A percentile compares a stretch with the other conserved stretches of the same genome.
Conservation (phyloP, 2,797 vertebrate genomes). For the Cheirogaleus major region DNA sequence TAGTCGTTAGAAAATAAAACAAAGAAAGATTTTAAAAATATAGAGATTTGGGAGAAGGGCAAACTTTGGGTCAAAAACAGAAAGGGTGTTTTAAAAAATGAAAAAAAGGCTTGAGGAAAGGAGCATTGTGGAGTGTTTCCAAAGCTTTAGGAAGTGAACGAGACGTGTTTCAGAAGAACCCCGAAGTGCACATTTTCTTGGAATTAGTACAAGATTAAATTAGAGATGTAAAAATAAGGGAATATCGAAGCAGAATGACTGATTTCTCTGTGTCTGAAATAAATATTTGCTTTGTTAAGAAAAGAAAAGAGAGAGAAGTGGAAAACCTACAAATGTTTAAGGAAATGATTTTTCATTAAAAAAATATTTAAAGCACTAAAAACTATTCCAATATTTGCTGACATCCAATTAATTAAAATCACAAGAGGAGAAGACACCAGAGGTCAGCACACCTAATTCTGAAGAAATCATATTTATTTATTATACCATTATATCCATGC, state of each 20-base stretch:
- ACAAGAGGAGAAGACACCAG: not conserved
- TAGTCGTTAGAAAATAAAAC: not conserved
- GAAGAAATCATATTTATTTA: conserved; percentile 25
- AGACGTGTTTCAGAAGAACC: conserved; percentile 55
- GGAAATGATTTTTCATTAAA: not conserved
- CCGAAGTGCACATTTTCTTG: conserved; percentile 42
- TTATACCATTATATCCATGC: not conserved
- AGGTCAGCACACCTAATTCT: not conserved
- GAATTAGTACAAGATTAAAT: conserved; percentile 50
- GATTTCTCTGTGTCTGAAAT: conserved; percentile 50
- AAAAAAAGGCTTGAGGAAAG: not conserved
- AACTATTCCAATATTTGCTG: not conserved
- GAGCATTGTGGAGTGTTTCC: not conserved
- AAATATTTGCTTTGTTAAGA: conserved; percentile 18
- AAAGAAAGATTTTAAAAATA: not conserved
- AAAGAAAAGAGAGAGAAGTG: not conserved
- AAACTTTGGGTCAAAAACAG: not conserved
- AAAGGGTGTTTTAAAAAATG: not conserved
- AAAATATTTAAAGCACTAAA: not conserved
- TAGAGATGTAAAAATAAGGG: conserved; percentile 52
- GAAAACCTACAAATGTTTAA: conserved; percentile 1
- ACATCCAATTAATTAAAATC: conserved; percentile 25
- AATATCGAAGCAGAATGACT: conserved; percentile 17
- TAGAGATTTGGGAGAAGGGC: not conserved
- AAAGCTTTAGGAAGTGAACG: not conserved